Conservation (phyloP, 2,888 invertebrate genomes). For the Schizotus pectinicornis region DNA sequence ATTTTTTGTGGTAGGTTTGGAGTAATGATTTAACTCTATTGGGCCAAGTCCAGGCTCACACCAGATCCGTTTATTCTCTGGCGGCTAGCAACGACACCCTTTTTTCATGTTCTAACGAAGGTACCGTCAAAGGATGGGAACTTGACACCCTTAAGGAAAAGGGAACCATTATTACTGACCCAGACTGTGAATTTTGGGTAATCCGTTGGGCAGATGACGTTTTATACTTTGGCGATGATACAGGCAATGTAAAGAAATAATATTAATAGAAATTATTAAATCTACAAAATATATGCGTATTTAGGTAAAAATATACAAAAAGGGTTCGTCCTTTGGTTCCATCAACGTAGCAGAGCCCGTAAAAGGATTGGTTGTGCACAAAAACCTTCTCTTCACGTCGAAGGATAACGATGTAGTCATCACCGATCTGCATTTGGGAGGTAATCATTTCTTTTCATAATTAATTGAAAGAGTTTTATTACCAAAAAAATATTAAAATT, state of each 20-base stretch:
- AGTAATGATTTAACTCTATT: slow-evolving; percentile 56
- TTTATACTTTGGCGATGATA: slow-evolving; percentile 68
- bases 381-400: slow-evolving; percentile 65
- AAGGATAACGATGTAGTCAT: slow-evolving; percentile 68
- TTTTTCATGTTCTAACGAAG: slow-evolving; percentile 71
- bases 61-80: slow-evolving; percentile 67
- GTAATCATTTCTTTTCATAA: slow-evolving; percentile 27
- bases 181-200: slow-evolving; percentile 59
- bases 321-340: slow-evolving; percentile 60
- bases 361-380: slow-evolving; percentile 64
- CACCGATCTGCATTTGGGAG: slow-evolving; percentile 65
- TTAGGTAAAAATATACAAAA: slow-evolving; percentile 65
- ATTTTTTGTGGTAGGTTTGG: slow-evolving; percentile 56
- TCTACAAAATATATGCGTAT: slow-evolving; percentile 24
- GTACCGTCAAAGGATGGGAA: slow-evolving; percentile 66
- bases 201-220: slow-evolving; percentile 53
- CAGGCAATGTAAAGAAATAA: slow-evolving; percentile 64
- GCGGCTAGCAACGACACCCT: slow-evolving; percentile 62
- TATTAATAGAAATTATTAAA: slow-evolving; percentile 29
- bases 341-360: slow-evolving; percentile 63
- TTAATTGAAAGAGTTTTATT: neutral
- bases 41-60: slow-evolving; percentile 63
- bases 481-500: slow-evolving; percentile 11
- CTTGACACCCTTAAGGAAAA: slow-evolving; percentile 56
- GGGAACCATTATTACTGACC: slow-evolving; percentile 44